Percentiles rank a stretch among this genome's conserved stretches.
These are phyloP conservation scores for Drosophila nigromelanica DNA, from an alignment of 1,140 invertebrate genomes.

Conservation along the genomic window DNA sequence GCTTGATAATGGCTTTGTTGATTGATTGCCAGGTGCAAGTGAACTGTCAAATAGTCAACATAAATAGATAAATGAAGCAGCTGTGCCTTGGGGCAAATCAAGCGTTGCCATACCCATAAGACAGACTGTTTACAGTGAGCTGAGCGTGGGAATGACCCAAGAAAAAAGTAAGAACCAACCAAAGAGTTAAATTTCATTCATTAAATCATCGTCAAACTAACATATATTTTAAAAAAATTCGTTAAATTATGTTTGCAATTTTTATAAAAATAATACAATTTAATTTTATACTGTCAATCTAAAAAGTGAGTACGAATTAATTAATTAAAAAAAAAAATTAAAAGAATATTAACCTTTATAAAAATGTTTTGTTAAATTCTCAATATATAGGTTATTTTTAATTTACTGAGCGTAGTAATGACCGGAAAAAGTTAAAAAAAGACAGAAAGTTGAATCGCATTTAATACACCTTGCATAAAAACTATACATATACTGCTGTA, in stretches of 20 bases:
- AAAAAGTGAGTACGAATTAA: too few species aligned
- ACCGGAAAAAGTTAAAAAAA: too few species aligned
- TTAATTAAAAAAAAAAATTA: too few species aligned
- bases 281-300: too few species aligned
- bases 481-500: too few species aligned
- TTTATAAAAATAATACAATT: too few species aligned
- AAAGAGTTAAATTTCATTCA: background rate
- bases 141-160: conserved; percentile 8
- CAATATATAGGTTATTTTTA: too few species aligned
- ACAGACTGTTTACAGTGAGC: background rate
- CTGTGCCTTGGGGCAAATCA: background rate
- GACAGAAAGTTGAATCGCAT: too few species aligned
- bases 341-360: too few species aligned
- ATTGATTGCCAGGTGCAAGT: conserved; percentile 47
- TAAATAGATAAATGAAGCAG: conserved; percentile 23
- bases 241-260: background rate
- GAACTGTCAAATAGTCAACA: conserved; percentile 32
- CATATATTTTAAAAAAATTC: background rate
- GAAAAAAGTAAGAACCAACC: background rate
- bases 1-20: conserved; percentile 39
- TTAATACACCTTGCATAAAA: too few species aligned
- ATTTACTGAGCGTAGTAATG: too few species aligned
- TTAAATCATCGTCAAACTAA: background rate
- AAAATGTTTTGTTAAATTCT: too few species aligned
- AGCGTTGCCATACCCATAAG: background rate